phyloP scores from a whole-genome alignment of 2,113 vertebrate species.

The Tenebrosternarchus preto region DNA sequence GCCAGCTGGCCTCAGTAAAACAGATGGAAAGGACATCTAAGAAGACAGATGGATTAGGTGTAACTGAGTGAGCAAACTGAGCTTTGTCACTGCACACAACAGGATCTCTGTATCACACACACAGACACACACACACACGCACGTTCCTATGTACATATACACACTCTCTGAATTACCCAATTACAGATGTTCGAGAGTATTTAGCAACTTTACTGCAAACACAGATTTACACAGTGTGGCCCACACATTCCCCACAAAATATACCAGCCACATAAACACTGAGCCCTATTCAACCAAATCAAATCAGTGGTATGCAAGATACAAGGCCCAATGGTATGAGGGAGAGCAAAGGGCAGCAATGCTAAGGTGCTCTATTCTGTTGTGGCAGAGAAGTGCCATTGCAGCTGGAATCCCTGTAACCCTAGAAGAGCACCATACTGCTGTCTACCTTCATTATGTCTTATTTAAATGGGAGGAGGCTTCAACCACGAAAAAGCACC shows the following conservation, averaged over 20 bases:
- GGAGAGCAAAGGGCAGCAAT: not conserved
- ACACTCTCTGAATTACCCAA: not conserved
- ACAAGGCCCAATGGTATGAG: slow-evolving; percentile 12
- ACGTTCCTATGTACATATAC: not conserved
- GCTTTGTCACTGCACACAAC: not conserved
- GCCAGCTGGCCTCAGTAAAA: not conserved
- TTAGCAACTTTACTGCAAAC: slow-evolving; percentile 12
- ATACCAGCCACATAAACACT: not conserved
- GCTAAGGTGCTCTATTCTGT: not conserved
- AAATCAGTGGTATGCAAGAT: not conserved
- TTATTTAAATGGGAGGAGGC: not conserved
- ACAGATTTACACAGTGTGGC: slow-evolving; percentile 7
- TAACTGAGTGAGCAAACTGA: not conserved
- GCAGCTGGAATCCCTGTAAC: not conserved
- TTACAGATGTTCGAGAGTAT: not conserved
- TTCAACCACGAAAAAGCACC: not conserved
- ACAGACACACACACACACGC: slow-evolving; percentile 9
- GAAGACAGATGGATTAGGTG: slow-evolving; percentile 6
- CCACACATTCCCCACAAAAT: slow-evolving; percentile 22
- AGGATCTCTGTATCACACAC: not conserved
- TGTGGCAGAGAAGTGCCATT: not conserved
- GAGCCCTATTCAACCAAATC: slow-evolving; percentile 4
- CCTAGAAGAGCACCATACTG: not conserved
- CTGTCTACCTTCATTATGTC: not conserved
- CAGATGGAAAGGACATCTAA: not conserved